Conservation (phyloP, 2,888 invertebrate species). For the Aradus depressus region DNA sequence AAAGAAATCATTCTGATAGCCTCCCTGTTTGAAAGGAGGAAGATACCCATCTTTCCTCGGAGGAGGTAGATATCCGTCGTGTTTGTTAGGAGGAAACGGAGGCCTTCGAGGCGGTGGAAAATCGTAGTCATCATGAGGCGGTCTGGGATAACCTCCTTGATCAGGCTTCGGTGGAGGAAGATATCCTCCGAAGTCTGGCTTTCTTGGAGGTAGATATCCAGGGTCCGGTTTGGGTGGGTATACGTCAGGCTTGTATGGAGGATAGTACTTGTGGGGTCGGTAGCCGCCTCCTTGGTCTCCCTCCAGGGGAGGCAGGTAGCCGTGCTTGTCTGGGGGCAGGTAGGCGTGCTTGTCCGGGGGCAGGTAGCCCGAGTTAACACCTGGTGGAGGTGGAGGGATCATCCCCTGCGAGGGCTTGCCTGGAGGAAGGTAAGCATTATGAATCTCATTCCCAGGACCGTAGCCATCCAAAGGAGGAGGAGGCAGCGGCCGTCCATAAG, state of each 20-base stretch:
- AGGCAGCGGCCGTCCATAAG: background rate
- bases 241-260: too few relatives aligned
- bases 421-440: slow-evolving; percentile 10
- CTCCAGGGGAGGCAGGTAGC: background rate
- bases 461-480: background rate
- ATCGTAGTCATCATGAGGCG: slow-evolving; percentile 16
- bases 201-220: slow-evolving; percentile 6
- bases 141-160: slow-evolving; percentile 8
- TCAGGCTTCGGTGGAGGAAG: background rate
- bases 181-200: background rate
- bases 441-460: slow-evolving; percentile 11
- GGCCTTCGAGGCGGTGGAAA: slow-evolving; percentile 16
- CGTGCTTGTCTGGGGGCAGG: background rate
- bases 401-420: background rate
- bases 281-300: too few relatives aligned
- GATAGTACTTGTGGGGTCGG: slow-evolving; percentile 2
- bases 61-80: slow-evolving; percentile 2
- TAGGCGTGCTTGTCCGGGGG: too few relatives aligned
- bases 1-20: slow-evolving; percentile 4
- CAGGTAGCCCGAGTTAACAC: too few relatives aligned
- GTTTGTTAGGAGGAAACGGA: slow-evolving; percentile 18
- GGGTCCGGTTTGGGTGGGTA: slow-evolving; percentile 7
- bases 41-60: background rate
- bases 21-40: slow-evolving; percentile 4
- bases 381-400: background rate